Evolutionary conservation across 1,140 invertebrate species (phyloP).

Genomic region (Gryon sp.): DNA sequence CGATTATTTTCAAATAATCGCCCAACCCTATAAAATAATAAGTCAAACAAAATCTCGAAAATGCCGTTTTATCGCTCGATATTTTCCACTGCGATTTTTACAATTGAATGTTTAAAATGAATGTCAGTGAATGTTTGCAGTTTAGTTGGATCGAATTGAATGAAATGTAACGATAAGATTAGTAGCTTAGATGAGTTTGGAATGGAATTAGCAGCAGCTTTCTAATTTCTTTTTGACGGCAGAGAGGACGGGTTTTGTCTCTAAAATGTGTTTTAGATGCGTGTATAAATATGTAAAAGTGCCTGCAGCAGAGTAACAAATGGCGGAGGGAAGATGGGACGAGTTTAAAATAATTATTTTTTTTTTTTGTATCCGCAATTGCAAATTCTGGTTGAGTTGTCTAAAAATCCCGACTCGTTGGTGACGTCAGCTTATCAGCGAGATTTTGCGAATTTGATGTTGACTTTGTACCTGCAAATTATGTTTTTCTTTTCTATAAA

Average conservation of each 20-base stretch:
- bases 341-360: conserved; percentile 66
- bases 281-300: conserved; percentile 76
- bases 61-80: too few relatives aligned
- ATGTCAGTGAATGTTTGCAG: too few relatives aligned
- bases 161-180: too few relatives aligned
- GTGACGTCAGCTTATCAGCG: conserved; percentile 73
- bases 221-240: conserved; percentile 40
- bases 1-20: too few relatives aligned
- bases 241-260: conserved; percentile 73
- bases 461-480: conserved; percentile 73
- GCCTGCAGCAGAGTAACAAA: conserved; percentile 67
- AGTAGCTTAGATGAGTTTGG: too few relatives aligned
- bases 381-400: too few relatives aligned
- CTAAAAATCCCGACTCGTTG: conserved; percentile 74
- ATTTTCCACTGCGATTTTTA: too few relatives aligned
- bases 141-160: too few relatives aligned
- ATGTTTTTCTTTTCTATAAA: not conserved
- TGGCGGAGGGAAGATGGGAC: conserved; percentile 65
- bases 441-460: conserved; percentile 74
- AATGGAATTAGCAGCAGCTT: conserved; percentile 19
- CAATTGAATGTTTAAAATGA: too few relatives aligned
- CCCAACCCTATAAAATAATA: too few relatives aligned
- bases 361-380: conserved; percentile 33
- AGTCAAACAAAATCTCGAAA: too few relatives aligned
- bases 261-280: conserved; percentile 69